Evolutionary conservation across 1,140 invertebrate species (phyloP).

Genomic region (Drosophila pachea): DNA sequence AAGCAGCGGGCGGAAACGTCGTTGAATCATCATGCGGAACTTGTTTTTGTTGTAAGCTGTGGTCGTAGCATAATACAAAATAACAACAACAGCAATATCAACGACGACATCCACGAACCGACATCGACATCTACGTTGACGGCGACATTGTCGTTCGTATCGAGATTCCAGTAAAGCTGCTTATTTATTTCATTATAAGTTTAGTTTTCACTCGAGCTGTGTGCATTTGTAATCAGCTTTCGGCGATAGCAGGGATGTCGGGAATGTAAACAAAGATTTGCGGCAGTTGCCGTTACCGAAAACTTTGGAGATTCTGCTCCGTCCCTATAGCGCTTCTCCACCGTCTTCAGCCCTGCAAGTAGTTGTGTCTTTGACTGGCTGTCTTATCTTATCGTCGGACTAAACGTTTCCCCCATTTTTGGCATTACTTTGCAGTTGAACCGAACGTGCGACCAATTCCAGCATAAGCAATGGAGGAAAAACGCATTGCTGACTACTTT

Average conservation of each 20-base stretch:
- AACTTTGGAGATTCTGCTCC: neutral
- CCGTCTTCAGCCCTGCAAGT: too few relatives aligned
- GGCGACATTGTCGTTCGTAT: slow-evolving; percentile 12
- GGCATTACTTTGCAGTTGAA: slow-evolving; percentile 23
- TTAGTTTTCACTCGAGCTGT: slow-evolving; percentile 31
- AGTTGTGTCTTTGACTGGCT: slow-evolving; percentile 3
- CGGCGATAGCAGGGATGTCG: slow-evolving; percentile 23
- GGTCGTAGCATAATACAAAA: slow-evolving; percentile 50
- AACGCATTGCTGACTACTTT: slow-evolving; percentile 95
- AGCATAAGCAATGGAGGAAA: slow-evolving; percentile 85
- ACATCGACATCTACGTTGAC: slow-evolving; percentile 9
- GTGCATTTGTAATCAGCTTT: slow-evolving; percentile 45
- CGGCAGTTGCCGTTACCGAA: slow-evolving; percentile 22
- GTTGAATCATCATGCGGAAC: slow-evolving; percentile 74
- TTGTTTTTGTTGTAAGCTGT: slow-evolving; percentile 56
- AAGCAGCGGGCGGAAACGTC: slow-evolving; percentile 38
- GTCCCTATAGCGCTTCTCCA: too few relatives aligned
- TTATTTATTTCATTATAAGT: slow-evolving; percentile 28
- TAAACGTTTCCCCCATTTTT: slow-evolving; percentile 5
- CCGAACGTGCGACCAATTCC: neutral
- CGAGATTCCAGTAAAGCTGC: slow-evolving; percentile 36
- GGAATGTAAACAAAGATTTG: slow-evolving; percentile 68
- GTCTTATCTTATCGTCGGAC: slow-evolving; percentile 23
- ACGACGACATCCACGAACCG: slow-evolving; percentile 31
- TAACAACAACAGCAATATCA: slow-evolving; percentile 7